A percentile compares a stretch with the other conserved stretches of the same genome.
phyloP scores from a whole-genome alignment of 1,140 invertebrate genomes.

The Hirudo medicinalis region DNA sequence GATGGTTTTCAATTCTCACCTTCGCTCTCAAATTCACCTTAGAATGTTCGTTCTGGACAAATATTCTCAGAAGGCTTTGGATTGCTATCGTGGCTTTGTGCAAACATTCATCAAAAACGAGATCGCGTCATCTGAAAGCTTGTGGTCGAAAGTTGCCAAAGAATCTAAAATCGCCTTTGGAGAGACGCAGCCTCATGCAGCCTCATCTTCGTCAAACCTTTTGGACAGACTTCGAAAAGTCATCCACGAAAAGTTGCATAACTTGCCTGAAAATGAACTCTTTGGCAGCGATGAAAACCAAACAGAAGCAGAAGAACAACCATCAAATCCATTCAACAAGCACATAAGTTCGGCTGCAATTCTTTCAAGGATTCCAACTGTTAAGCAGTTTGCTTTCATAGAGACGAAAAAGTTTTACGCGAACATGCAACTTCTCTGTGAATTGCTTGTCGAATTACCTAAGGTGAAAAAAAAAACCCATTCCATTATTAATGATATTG shows the following conservation, averaged over 20 bases:
- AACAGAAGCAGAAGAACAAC: neutral
- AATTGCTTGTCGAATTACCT: neutral
- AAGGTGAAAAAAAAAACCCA: neutral
- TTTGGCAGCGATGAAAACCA: neutral
- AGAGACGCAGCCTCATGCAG: neutral
- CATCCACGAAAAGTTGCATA: neutral
- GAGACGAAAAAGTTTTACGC: neutral
- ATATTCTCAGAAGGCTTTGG: slow-evolving; percentile 14
- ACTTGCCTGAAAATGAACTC: neutral
- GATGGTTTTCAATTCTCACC: slow-evolving; percentile 13
- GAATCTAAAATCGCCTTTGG: slow-evolving; percentile 1
- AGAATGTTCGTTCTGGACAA: neutral
- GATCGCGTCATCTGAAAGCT: neutral
- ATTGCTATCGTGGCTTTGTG: slow-evolving; percentile 10
- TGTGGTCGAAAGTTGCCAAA: neutral
- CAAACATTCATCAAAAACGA: slow-evolving; percentile 3
- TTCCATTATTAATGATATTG: neutral
- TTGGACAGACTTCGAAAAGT: neutral
- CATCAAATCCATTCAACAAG: neutral
- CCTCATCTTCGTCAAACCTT: neutral
- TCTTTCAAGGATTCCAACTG: neutral
- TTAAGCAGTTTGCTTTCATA: slow-evolving; percentile 3
- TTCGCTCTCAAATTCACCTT: neutral
- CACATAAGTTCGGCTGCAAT: no score
- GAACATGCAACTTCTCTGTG: slow-evolving; percentile 3